Evolutionary conservation across 2,888 invertebrate species (phyloP).

Genomic region (Biston stratarius): DNA sequence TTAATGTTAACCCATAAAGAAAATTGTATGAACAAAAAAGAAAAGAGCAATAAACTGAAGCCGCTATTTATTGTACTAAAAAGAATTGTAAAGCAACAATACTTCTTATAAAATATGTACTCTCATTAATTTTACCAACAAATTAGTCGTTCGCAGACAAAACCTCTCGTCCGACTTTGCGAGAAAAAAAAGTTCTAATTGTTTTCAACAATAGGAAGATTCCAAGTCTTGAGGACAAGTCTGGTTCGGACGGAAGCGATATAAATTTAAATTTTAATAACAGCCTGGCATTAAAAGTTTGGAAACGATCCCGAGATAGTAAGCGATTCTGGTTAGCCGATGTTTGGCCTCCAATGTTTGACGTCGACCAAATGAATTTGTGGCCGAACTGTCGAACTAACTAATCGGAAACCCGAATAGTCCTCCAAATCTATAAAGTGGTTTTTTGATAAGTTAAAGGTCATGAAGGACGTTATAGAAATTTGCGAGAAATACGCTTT

Average conservation of each 20-base stretch:
- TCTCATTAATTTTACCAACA: constrained; percentile 21
- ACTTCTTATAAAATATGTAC: constrained; percentile 4
- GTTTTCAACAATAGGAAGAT: constrained; percentile 29
- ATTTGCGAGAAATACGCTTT: too few relatives aligned
- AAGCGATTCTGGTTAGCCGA: constrained; percentile 11
- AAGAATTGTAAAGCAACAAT: constrained; percentile 1
- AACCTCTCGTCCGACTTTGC: constrained; percentile 25
- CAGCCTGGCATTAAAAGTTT: constrained; percentile 47
- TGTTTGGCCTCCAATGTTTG: constrained; percentile 21
- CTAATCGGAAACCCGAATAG: constrained; percentile 25
- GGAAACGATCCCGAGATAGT: constrained; percentile 13
- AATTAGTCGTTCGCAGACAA: constrained; percentile 22
- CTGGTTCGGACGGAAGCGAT: constrained; percentile 40
- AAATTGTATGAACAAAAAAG: too few relatives aligned
- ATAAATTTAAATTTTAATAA: constrained; percentile 45
- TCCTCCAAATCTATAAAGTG: constrained; percentile 15
- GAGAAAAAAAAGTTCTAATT: constrained; percentile 37
- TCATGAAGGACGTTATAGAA: too few relatives aligned
- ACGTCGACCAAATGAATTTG: constrained; percentile 23
- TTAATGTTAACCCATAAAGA: too few relatives aligned
- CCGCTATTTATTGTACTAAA: neutral
- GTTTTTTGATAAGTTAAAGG: constrained; percentile 10
- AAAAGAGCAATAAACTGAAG: too few relatives aligned
- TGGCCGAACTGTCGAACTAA: constrained; percentile 33
- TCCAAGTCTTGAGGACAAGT: constrained; percentile 38